A percentile compares a stretch with the other conserved stretches of the same genome.
These are phyloP conservation scores for Tachina lurida DNA, from an alignment of 2,888 invertebrate genomes.

Conservation along the genomic window DNA sequence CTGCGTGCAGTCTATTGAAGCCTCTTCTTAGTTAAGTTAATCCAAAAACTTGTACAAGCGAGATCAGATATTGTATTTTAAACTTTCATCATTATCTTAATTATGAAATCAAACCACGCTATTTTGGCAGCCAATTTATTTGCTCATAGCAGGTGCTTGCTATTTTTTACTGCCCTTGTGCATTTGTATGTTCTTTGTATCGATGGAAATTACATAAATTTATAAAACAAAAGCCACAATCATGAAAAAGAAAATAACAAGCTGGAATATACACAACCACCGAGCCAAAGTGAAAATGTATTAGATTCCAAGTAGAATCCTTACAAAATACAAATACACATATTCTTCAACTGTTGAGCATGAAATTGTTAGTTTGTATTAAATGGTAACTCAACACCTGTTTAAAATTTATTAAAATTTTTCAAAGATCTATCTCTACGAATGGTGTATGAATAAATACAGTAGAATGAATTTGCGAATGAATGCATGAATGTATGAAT, in stretches of 20 bases:
- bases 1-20: too few species aligned
- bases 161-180: too few species aligned
- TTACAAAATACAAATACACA: not conserved
- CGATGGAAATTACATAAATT: too few species aligned
- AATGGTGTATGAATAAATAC: not conserved
- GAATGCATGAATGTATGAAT: not conserved
- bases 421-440: constrained; percentile 2
- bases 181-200: too few species aligned
- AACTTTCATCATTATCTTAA: too few species aligned
- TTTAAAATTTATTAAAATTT: constrained; percentile 50
- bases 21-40: too few species aligned
- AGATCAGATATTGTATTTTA: too few species aligned
- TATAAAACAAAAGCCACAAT: not conserved
- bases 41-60: too few species aligned
- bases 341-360: not conserved
- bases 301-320: constrained; percentile 12
- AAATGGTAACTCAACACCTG: constrained; percentile 60
- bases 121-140: too few species aligned
- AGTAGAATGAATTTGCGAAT: not conserved
- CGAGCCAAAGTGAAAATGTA: constrained; percentile 17
- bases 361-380: constrained; percentile 27
- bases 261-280: not conserved
- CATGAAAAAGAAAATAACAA: not conserved
- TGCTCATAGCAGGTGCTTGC: too few species aligned
- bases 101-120: too few species aligned